Base-by-base conservation (phyloP, 2,888 invertebrate species). In the Xylophagus ater region DNA sequence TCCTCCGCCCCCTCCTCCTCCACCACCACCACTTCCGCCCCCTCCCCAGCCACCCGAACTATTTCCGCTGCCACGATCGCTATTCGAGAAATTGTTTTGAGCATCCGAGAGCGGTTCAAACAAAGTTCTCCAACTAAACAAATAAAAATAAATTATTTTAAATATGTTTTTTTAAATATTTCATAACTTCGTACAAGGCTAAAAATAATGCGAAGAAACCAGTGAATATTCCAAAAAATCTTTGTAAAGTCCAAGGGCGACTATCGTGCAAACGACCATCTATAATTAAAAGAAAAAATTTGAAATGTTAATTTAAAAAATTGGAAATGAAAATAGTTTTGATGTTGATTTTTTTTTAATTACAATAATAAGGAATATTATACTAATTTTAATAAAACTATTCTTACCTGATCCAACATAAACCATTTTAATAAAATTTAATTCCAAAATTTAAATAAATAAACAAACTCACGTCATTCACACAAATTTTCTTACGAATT, bases 391-490 rank as follows among this genome's bases (percentile, higher is more conserved):
- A 18, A 5, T 19, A 8, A 20, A n/a, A n/a, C 6, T 12, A 23
- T 17, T 15, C 28, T 39, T 23, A 39, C 39, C 33, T 19, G 34
- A 28, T 33, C 25, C 33, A 21, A 39, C 34, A n/a, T 39, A 39
- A 29, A 39, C 39, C 39, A 39, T 39, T 21, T 17, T 39, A 28
- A 28, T 31, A n/a, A n/a, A n/a, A n/a, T n/a, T n/a, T n/a, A n/a
- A n/a, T n/a, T n/a, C n/a, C n/a, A n/a, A n/a, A n/a, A n/a, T n/a
- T n/a, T n/a, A n/a, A n/a, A n/a, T n/a, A n/a, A n/a, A n/a, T n/a
- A n/a, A n/a, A n/a, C n/a, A n/a, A n/a, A n/a, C n/a, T n/a, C n/a
- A n/a, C n/a, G n/a, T n/a, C n/a, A n/a, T n/a, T n/a, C n/a, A n/a
- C n/a, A n/a, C n/a, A n/a, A n/a, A n/a, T n/a, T n/a, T n/a, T n/a